Base-by-base conservation (phyloP, 1,140 invertebrate genomes). In the Venustaconcha ellipsiformis region DNA sequence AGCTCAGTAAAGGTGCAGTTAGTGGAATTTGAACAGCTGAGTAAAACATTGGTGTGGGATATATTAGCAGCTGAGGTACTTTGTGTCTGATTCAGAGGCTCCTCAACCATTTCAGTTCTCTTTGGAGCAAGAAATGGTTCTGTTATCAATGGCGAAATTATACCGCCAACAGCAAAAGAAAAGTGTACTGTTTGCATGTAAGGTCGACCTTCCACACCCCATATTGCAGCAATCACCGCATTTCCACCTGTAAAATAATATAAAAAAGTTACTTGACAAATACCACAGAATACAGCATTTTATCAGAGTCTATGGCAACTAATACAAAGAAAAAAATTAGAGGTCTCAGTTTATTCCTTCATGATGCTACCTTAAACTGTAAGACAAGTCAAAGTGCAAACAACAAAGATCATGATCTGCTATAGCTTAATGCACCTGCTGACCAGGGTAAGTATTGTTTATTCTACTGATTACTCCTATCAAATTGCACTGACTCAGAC, bases 191-290 rank as follows among this genome's bases (percentile, higher is more conserved):
- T 67, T 55, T 80, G 78, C 68, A 80, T 76, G 71, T 76, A 80
- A 0, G 78, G 71, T 65, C 74, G 67, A 20, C 89, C 89, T 59
- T 89, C 82, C 60, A 86, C 82, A n/a, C 87, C 88, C 91, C 91
- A 92, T 13, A 91, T 78, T 67, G 89, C 80, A 20, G 91, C 76
- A 74, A 89, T 88, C 66, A 89, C 80, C 15, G 90, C 88, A 84
- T 91, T 91, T 6, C 87, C 86, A 68, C 90, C 90, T 90, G 80
- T 15, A 74, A 78, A 71, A 14, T 67, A 20, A n/a, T n/a, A 67
- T 13, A 67, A 67, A 2, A 30, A 30, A 14, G 14, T 67, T 13
- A 17, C 48, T 30, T 2, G n/a, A 37, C 1, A 30, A 18, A 26
- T 48, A 48, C 8, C 37, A 48, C 6, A 48, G 37, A 6, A 6